A percentile compares a stretch with the other conserved stretches of the same genome.
Conservation (phyloP, 2,888 invertebrate species). For the Chirona hameri region DNA sequence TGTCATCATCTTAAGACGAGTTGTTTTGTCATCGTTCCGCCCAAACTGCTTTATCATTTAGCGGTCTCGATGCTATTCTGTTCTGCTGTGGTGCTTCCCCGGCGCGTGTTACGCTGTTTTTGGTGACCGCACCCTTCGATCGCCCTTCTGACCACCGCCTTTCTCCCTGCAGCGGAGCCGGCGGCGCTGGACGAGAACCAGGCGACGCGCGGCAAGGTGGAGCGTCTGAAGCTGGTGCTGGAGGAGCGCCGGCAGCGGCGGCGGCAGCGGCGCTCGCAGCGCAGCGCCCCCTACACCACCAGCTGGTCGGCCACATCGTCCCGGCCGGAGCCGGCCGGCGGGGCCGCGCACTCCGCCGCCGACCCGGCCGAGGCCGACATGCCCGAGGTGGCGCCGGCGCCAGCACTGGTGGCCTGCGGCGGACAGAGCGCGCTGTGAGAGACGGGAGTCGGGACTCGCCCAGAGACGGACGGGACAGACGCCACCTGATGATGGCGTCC, state of each 20-base stretch:
- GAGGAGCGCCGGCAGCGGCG: slow-evolving; percentile 68
- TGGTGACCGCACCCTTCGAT: no score
- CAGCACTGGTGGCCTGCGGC: slow-evolving; percentile 22
- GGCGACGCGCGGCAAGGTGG: slow-evolving; percentile 79
- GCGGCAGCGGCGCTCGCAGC: slow-evolving; percentile 57
- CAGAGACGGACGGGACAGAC: neutral
- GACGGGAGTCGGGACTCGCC: no score
- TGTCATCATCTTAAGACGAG: no score
- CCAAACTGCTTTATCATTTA: no score
- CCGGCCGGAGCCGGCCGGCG: neutral
- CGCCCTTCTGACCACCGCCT: neutral
- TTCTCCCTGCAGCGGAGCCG: neutral
- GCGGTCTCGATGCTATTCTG: no score
- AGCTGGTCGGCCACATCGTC: slow-evolving; percentile 33
- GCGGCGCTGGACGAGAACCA: slow-evolving; percentile 57
- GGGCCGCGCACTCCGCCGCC: neutral
- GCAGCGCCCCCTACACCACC: slow-evolving; percentile 45
- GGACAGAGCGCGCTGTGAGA: slow-evolving; percentile 10
- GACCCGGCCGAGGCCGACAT: neutral
- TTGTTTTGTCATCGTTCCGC: no score
- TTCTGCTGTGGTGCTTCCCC: no score
- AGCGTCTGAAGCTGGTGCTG: slow-evolving; percentile 82
- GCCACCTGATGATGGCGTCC: no score
- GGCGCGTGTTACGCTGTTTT: no score
- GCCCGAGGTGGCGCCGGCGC: slow-evolving; percentile 6